Evolutionary conservation across 1,140 invertebrate genomes (phyloP).

Genomic region (Plodia interpunctella): DNA sequence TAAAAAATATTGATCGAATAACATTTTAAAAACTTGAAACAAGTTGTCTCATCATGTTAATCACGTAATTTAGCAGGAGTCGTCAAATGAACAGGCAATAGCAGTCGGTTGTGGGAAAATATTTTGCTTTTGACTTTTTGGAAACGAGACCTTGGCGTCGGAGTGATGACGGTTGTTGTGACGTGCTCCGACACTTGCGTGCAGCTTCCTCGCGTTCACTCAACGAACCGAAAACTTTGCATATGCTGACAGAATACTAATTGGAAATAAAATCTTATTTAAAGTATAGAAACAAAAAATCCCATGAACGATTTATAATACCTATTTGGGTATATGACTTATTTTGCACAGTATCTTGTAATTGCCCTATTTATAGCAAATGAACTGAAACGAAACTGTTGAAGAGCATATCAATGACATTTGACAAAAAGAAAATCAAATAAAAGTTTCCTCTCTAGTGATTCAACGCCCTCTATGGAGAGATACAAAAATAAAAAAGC

Average conservation of each 20-base stretch:
- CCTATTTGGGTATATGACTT: too few relatives aligned
- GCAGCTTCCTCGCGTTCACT: constrained; percentile 20
- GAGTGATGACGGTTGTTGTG: constrained; percentile 72
- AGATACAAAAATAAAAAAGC: not conserved
- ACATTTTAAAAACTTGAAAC: not conserved
- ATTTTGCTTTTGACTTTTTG: constrained; percentile 32
- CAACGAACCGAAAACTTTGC: constrained; percentile 20
- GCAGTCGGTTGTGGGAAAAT: not conserved
- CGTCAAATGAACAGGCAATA: constrained; percentile 16
- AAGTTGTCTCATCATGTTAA: constrained; percentile 48
- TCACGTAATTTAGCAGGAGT: constrained; percentile 48
- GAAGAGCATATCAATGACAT: too few relatives aligned
- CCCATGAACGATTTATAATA: too few relatives aligned
- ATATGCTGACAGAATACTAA: constrained; percentile 22
- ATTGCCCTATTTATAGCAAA: too few relatives aligned
- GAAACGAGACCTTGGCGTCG: constrained; percentile 29
- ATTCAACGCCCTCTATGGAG: constrained; percentile 32
- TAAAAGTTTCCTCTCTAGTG: not conserved
- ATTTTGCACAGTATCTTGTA: too few relatives aligned
- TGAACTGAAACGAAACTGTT: too few relatives aligned
- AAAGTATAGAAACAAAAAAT: too few relatives aligned
- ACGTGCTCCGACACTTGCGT: constrained; percentile 64
- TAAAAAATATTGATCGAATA: too few relatives aligned
- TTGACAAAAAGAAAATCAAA: not conserved
- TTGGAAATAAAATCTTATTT: constrained; percentile 1